Conservation (phyloP, 2,888 invertebrate species). For the Pollenia amentaria region DNA sequence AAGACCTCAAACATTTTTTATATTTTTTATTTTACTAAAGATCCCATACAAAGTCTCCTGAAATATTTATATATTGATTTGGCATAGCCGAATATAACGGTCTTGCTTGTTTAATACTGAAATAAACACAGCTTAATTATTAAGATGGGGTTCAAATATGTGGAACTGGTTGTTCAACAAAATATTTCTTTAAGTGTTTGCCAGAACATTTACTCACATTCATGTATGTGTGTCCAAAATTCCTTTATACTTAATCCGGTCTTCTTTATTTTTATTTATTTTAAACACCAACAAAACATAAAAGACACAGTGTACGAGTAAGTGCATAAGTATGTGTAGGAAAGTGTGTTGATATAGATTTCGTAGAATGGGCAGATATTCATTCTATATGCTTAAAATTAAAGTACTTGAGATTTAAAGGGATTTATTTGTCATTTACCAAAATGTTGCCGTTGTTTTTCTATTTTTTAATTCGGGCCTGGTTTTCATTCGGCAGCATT, state of each 20-base stretch:
- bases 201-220: background rate
- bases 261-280: constrained; percentile 51
- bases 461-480: constrained; percentile 35
- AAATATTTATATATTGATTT: too few species aligned
- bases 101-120: too few species aligned
- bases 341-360: constrained; percentile 11
- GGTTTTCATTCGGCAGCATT: constrained; percentile 32
- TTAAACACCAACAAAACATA: constrained; percentile 20
- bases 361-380: constrained; percentile 41
- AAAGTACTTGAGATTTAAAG: constrained; percentile 75
- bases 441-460: constrained; percentile 57
- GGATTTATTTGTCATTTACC: constrained; percentile 74
- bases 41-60: too few species aligned
- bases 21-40: too few species aligned
- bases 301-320: background rate
- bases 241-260: constrained; percentile 30
- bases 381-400: constrained; percentile 72
- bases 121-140: background rate
- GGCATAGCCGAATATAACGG: too few species aligned
- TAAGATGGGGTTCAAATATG: background rate
- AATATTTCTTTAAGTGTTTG: constrained; percentile 42
- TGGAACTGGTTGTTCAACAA: background rate
- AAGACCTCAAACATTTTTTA: too few species aligned
- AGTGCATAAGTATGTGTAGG: background rate
- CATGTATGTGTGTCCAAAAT: constrained; percentile 42